Evolutionary conservation across 2,113 vertebrate genomes (phyloP).

Genomic region (Rattus norvegicus): GRCr8 NC_086036.1:34536001-34536500

Average conservation of each 20-base stretch:
- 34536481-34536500: neutral
- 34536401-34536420: slow-evolving; percentile 58
- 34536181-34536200: neutral
- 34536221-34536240: neutral
- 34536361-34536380: slow-evolving; percentile 32
- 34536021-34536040: neutral
- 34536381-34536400: slow-evolving; percentile 52
- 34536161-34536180: neutral
- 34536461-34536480: slow-evolving; percentile 50
- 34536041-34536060: neutral
- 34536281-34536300: neutral
- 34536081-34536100: neutral
- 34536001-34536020: slow-evolving; percentile 23
- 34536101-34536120: neutral
- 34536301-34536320: slow-evolving; percentile 26
- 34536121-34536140: neutral
- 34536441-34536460: neutral
- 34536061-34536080: slow-evolving; percentile 18
- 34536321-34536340: slow-evolving; percentile 36
- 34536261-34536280: neutral
- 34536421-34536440: neutral
- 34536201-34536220: neutral
- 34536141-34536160: neutral
- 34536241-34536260: neutral
- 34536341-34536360: slow-evolving; percentile 36